phyloP scores from a whole-genome alignment of 2,797 vertebrate genomes.

The Crocodylus rhombifer region DNA sequence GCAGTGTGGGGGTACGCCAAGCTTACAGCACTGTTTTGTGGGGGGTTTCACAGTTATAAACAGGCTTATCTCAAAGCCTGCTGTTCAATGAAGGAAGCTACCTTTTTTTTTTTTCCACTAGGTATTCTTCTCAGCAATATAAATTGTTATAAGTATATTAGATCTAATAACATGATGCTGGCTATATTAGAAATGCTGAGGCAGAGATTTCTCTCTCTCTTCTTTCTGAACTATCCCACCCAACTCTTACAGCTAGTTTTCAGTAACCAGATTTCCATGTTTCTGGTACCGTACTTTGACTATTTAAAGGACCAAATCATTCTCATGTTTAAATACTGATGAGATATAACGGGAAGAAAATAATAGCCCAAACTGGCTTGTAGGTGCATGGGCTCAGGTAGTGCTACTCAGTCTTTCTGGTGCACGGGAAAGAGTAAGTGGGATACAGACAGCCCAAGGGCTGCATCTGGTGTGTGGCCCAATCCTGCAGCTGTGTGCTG shows the following conservation, averaged over 20 bases:
- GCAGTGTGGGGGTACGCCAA: no score
- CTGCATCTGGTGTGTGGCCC: no score
- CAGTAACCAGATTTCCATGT: neutral
- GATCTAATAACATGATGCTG: neutral
- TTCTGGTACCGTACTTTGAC: neutral
- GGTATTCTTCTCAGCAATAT: neutral
- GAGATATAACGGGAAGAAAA: conserved; percentile 25
- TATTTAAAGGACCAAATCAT: neutral
- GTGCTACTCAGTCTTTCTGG: no score
- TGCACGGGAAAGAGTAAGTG: no score
- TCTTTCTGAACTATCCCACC: conserved; percentile 13
- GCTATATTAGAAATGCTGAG: neutral
- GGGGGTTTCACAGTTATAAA: no score
- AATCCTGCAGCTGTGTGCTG: no score
- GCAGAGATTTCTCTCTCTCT: neutral
- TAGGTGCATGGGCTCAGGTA: neutral
- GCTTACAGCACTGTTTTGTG: no score
- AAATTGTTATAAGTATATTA: neutral
- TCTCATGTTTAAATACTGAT: neutral
- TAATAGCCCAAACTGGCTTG: neutral
- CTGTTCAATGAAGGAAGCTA: conserved; percentile 24
- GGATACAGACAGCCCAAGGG: no score
- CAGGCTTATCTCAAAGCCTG: neutral
- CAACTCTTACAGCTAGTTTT: neutral
- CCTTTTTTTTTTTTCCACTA: neutral